These are phyloP conservation scores for Origma solitaria DNA, from an alignment of 2,113 vertebrate species.

Conservation along the genomic window DNA sequence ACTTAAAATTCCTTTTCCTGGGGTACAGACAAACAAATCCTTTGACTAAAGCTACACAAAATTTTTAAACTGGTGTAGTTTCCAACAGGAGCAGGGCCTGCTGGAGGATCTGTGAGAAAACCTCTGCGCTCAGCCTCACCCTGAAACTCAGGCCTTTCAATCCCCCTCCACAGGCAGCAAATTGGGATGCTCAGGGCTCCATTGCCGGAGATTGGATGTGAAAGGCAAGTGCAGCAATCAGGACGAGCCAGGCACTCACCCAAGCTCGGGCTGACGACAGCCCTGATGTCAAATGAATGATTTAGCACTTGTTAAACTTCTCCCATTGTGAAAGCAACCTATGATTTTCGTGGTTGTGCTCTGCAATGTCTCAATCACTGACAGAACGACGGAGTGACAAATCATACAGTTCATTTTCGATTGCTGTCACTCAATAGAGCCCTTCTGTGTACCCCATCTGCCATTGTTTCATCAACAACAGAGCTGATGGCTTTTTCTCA, in stretches of 20 bases:
- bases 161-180: slow-evolving; percentile 64
- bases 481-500: not conserved
- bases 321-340: slow-evolving; percentile 72
- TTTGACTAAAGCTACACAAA: too few relatives aligned
- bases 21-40: too few relatives aligned
- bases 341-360: slow-evolving; percentile 70
- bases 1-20: too few relatives aligned
- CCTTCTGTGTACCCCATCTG: not conserved
- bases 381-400: slow-evolving; percentile 71
- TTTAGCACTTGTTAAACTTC: slow-evolving; percentile 78
- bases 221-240: slow-evolving; percentile 56
- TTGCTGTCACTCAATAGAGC: slow-evolving; percentile 28
- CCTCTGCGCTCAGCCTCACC: not conserved
- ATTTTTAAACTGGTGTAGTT: too few relatives aligned
- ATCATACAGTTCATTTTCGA: slow-evolving; percentile 76
- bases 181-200: slow-evolving; percentile 72
- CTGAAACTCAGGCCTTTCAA: slow-evolving; percentile 26
- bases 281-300: slow-evolving; percentile 55
- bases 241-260: slow-evolving; percentile 49
- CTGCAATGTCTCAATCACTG: slow-evolving; percentile 78
- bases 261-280: slow-evolving; percentile 57
- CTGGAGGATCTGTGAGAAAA: not conserved
- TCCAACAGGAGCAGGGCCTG: too few relatives aligned
- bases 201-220: slow-evolving; percentile 63
- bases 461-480: slow-evolving; percentile 25